These are phyloP conservation scores for Stictonetta naevosa DNA, from an alignment of 2,113 vertebrate species.

Conservation along the genomic window DNA sequence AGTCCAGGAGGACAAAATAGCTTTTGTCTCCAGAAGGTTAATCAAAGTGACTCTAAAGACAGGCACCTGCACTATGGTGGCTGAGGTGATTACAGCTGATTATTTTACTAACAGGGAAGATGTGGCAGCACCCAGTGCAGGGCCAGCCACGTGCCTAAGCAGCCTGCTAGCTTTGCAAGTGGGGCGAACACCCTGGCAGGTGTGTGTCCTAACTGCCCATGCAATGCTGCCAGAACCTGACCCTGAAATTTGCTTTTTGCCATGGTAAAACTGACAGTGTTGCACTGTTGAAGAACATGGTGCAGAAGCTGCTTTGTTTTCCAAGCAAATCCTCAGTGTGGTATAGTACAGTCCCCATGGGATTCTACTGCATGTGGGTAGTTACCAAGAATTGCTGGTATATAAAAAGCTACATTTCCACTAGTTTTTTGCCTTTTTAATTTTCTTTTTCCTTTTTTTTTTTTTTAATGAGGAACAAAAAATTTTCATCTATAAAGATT, in stretches of 20 bases:
- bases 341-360: neutral
- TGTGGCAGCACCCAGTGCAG: neutral
- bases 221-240: rapidly evolving
- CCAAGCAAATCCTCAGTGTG: neutral
- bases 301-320: neutral
- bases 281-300: rapidly evolving
- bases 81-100: neutral
- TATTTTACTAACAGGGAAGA: neutral
- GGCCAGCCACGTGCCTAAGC: neutral
- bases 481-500: neutral
- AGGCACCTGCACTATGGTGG: rapidly evolving
- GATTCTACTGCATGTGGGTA: neutral
- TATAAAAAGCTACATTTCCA: neutral
- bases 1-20: neutral
- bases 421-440: neutral
- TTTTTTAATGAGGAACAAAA: neutral
- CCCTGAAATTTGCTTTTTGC: neutral
- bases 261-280: neutral
- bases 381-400: neutral
- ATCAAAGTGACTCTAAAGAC: neutral
- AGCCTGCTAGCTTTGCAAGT: neutral
- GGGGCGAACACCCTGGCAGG: rapidly evolving
- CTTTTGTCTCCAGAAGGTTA: neutral
- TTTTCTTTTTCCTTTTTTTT: too few species aligned
- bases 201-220: neutral